These are phyloP conservation scores for Somateria mollissima DNA, from an alignment of 2,797 vertebrate genomes.

Conservation along the genomic window DNA sequence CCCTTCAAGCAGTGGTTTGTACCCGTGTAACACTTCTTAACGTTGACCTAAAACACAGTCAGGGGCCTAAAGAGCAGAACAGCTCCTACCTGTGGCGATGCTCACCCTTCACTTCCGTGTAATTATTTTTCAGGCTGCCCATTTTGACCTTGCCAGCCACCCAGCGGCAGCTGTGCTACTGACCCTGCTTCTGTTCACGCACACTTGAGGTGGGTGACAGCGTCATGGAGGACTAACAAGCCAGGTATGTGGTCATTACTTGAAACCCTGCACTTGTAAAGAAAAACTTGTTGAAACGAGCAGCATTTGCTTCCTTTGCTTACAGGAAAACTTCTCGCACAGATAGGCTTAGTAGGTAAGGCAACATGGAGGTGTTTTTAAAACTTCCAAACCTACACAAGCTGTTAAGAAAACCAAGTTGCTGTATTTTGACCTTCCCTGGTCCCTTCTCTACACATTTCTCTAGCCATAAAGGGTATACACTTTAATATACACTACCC, in stretches of 20 bases:
- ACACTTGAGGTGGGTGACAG: constrained; percentile 43
- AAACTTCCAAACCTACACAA: neutral
- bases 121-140: neutral
- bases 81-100: neutral
- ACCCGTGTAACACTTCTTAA: neutral
- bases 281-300: neutral
- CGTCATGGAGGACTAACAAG: constrained; percentile 19
- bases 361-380: neutral
- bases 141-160: constrained; percentile 18
- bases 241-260: constrained; percentile 43
- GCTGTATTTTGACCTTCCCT: neutral
- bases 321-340: neutral
- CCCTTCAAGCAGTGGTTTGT: neutral
- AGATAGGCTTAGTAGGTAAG: neutral
- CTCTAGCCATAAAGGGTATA: neutral
- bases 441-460: neutral
- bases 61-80: neutral
- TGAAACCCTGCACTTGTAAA: neutral
- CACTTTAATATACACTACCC: accelerated
- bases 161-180: neutral
- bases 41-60: neutral
- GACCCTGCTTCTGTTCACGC: constrained; percentile 27
- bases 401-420: neutral
- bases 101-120: neutral
- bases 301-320: neutral